Base-by-base conservation (phyloP, 2,113 vertebrate species). In the Aptenodytes forsteri region DNA sequence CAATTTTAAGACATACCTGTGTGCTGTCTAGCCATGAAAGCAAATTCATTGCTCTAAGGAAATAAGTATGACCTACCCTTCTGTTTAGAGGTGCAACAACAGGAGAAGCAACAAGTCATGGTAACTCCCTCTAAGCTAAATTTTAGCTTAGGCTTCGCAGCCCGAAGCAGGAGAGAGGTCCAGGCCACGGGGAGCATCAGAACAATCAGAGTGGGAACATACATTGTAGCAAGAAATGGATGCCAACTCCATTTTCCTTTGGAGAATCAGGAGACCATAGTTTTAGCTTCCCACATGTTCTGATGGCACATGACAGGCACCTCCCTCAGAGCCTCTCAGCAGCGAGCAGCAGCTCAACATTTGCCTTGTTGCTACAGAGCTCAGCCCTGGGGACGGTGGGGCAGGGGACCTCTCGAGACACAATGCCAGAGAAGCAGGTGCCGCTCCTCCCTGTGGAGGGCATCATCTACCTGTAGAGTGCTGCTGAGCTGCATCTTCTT, bases 381-480 rank as follows among this genome's bases (percentile, higher is more conserved):
- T 61, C 76, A 69, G 47, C 61, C 30, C 44, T 36, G 38, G 13
- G 38, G 44, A 55, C 0, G 1, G 25, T n/a, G 16, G n/a, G 32
- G 16, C 47, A 54, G 44, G 36, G 30, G 73, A 81, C 16, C 11
- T 62, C 83, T 54, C 1, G 2, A 78, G 59, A 70, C 18, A 8
- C 42, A 70, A 3, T 0, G 3, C 9, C 62, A 89, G 69, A 73
- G 87, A 64, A 75, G 32, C 7, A 69, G 38, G 38, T 62, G 21
- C 29, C 1, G 5, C 15, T 6, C 10, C 46, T 44, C 8, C 18
- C 61, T 36, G 56, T 22, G 42, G 36, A 92, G 23, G 19, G 64
- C 70, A 92, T 42, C 29, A 46, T 7, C 52, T 92, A 99, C 98
- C 99, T 99, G 97, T 5, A 98, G 50, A 9, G 98, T 96, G 67